Evolutionary conservation across 2,113 vertebrate genomes (phyloP).

Genomic region (Chitala chitala): DNA sequence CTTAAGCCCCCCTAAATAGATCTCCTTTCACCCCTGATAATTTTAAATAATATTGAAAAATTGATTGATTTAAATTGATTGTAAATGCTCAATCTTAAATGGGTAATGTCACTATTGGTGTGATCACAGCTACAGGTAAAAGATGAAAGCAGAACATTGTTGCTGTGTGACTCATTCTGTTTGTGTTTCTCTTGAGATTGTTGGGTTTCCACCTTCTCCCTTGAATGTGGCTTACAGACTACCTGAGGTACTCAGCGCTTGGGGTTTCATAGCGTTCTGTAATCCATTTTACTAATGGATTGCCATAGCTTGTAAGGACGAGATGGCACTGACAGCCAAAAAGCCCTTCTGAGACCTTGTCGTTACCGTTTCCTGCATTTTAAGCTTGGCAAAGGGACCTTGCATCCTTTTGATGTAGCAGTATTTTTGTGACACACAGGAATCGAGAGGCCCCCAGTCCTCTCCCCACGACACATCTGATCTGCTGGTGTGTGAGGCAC

Average conservation of each 20-base stretch:
- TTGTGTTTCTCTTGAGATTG: neutral
- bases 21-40: no score
- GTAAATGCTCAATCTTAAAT: no score
- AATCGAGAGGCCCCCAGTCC: neutral
- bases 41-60: no score
- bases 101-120: no score
- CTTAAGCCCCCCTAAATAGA: no score
- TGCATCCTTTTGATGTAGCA: slow-evolving; percentile 14
- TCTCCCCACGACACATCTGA: slow-evolving; percentile 23
- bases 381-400: slow-evolving; percentile 2
- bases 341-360: neutral
- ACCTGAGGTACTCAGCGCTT: neutral
- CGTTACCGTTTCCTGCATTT: slow-evolving; percentile 10
- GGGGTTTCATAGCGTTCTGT: neutral
- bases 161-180: neutral
- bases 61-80: no score
- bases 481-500: slow-evolving; percentile 3
- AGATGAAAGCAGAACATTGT: neutral
- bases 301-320: neutral
- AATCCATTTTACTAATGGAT: neutral
- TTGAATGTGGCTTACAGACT: neutral
- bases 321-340: slow-evolving; percentile 1
- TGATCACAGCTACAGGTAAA: neutral
- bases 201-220: neutral
- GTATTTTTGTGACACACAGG: neutral